These are phyloP conservation scores for Nemoura dubitans DNA, from an alignment of 2,888 invertebrate species.

Conservation along the genomic window DNA sequence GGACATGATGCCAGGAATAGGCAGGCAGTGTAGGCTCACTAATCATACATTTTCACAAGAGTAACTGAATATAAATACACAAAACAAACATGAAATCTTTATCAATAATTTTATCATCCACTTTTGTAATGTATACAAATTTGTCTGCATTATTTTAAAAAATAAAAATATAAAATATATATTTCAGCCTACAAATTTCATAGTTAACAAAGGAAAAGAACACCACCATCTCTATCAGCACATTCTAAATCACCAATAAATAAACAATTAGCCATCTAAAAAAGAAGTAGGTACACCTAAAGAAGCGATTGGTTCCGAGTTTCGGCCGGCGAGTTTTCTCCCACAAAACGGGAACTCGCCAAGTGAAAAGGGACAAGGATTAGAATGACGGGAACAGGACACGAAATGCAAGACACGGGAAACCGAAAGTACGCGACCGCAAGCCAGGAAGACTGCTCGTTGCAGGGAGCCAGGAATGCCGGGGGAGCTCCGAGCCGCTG, in stretches of 20 bases:
- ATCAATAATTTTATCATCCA: background rate
- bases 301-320: background rate
- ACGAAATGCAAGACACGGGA: background rate
- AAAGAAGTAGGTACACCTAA: background rate
- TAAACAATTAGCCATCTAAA: background rate
- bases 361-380: background rate
- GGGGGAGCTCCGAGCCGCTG: background rate
- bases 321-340: background rate
- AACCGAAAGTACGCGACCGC: background rate
- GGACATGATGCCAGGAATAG: no score
- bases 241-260: background rate
- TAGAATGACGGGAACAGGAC: background rate
- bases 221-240: background rate
- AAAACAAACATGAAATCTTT: background rate
- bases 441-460: background rate
- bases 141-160: background rate
- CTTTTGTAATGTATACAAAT: background rate
- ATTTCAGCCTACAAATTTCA: background rate
- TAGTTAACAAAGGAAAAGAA: background rate
- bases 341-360: background rate
- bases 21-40: no score
- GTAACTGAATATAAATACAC: background rate
- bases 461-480: background rate
- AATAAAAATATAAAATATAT: constrained; percentile 7
- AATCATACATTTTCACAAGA: background rate